Conservation (phyloP, 2,888 invertebrate genomes). For the Pycnomerus fuliginosus region DNA sequence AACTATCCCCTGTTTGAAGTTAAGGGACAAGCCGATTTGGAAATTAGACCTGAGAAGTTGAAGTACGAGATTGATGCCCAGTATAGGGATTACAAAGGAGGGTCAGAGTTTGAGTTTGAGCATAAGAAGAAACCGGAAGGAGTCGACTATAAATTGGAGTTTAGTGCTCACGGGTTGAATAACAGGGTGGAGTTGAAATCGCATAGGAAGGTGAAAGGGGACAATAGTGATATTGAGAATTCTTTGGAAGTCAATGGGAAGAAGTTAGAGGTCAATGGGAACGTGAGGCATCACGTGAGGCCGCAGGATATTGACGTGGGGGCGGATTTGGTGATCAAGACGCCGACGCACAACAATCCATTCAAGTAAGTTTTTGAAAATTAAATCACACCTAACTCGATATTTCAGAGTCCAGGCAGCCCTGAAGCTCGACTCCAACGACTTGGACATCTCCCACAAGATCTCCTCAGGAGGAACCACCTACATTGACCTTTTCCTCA, state of each 20-base stretch:
- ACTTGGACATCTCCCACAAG: constrained; percentile 58
- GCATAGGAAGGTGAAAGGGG: constrained; percentile 58
- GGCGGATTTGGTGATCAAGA: constrained; percentile 58
- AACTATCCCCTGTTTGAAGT: constrained; percentile 57
- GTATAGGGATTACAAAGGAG: constrained; percentile 61
- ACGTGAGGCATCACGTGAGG: constrained; percentile 58
- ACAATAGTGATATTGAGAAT: constrained; percentile 64
- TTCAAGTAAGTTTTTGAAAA: constrained; percentile 58
- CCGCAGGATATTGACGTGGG: constrained; percentile 60
- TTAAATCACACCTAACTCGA: no score
- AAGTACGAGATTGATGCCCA: constrained; percentile 59
- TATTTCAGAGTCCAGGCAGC: constrained; percentile 29
- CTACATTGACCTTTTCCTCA: constrained; percentile 59
- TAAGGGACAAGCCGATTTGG: constrained; percentile 58
- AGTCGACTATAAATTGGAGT: constrained; percentile 57
- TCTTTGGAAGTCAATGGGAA: constrained; percentile 61
- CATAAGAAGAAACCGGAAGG: constrained; percentile 46
- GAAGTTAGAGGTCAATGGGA: constrained; percentile 63
- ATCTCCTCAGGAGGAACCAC: constrained; percentile 55
- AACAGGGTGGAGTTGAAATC: constrained; percentile 58
- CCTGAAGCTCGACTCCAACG: constrained; percentile 32
- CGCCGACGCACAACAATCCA: constrained; percentile 58
- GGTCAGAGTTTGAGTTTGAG: constrained; percentile 48
- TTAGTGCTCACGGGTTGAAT: constrained; percentile 57
- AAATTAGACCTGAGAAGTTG: constrained; percentile 59